These are phyloP conservation scores for Eulemur rufifrons DNA, from an alignment of 2,113 vertebrate genomes.

Conservation along the genomic window DNA sequence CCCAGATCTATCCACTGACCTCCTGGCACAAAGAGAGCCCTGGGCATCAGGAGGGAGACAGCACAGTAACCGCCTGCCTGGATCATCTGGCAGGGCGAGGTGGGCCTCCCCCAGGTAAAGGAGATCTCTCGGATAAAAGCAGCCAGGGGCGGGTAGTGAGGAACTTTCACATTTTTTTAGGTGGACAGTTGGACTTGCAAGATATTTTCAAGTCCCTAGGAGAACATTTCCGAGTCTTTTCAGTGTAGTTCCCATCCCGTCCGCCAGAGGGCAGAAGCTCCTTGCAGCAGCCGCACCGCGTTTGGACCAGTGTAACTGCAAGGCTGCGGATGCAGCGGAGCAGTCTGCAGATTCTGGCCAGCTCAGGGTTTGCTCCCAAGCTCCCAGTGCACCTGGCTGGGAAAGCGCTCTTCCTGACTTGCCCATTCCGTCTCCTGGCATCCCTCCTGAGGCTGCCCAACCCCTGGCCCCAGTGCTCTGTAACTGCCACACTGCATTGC, in stretches of 20 bases:
- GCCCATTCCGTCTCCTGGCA: background rate
- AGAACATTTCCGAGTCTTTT: background rate
- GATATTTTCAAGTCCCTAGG: background rate
- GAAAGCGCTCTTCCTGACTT: background rate
- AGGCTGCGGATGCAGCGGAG: background rate
- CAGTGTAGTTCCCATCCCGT: background rate
- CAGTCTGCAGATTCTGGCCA: background rate
- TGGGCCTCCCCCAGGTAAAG: background rate
- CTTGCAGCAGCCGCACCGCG: accelerated
- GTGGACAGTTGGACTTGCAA: background rate
- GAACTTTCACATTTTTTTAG: background rate
- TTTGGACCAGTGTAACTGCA: background rate
- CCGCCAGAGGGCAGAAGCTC: conserved; percentile 51
- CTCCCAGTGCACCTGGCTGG: background rate
- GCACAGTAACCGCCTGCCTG: background rate
- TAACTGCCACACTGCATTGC: background rate
- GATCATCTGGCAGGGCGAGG: background rate
- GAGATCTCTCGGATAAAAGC: background rate
- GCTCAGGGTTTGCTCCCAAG: background rate
- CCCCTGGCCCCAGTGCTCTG: background rate
- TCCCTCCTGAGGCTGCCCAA: background rate
- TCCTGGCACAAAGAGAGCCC: background rate
- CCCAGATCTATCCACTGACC: background rate
- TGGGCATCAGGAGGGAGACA: background rate
- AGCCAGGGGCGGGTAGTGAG: background rate